A percentile compares a stretch with the other conserved stretches of the same genome.
Evolutionary conservation across 2,888 invertebrate species (phyloP).

Genomic region (Siphlonurus alternatus): DNA sequence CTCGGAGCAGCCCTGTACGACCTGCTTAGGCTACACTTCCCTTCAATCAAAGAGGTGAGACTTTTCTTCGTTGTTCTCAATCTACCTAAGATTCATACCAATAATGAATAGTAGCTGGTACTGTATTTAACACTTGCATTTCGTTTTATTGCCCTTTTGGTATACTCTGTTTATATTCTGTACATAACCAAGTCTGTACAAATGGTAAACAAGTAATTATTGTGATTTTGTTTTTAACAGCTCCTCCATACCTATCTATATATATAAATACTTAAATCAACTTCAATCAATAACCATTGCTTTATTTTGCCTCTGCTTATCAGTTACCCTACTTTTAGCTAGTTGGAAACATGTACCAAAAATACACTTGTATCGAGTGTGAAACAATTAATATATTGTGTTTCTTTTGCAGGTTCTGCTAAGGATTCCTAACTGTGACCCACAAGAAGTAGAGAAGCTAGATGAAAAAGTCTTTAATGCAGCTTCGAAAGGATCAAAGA

Average conservation of each 20-base stretch:
- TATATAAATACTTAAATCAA: background rate
- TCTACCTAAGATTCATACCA: background rate
- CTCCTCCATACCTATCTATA: too few species aligned
- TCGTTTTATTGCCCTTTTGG: too few species aligned
- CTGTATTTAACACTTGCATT: too few species aligned
- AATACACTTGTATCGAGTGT: background rate
- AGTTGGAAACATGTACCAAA: background rate
- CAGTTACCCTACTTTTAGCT: too few species aligned
- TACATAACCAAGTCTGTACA: background rate
- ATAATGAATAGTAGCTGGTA: too few species aligned
- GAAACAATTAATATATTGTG: constrained; percentile 4
- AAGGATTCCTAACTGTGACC: constrained; percentile 68
- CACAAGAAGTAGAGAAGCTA: constrained; percentile 61
- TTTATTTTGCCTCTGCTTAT: too few species aligned
- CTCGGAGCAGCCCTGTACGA: constrained; percentile 78
- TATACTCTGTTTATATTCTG: too few species aligned
- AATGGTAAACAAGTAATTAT: background rate
- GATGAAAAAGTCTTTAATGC: constrained; percentile 54
- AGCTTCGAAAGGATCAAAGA: constrained; percentile 37
- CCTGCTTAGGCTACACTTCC: constrained; percentile 56
- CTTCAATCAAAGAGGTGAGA: constrained; percentile 41
- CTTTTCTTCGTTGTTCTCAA: background rate
- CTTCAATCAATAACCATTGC: too few species aligned
- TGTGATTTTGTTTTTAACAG: background rate
- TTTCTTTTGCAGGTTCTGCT: constrained; percentile 37